Evolutionary conservation across 2,888 invertebrate species (phyloP), one percentile per base, ranked within the genome.

Genomic region (Formica aserva): DNA sequence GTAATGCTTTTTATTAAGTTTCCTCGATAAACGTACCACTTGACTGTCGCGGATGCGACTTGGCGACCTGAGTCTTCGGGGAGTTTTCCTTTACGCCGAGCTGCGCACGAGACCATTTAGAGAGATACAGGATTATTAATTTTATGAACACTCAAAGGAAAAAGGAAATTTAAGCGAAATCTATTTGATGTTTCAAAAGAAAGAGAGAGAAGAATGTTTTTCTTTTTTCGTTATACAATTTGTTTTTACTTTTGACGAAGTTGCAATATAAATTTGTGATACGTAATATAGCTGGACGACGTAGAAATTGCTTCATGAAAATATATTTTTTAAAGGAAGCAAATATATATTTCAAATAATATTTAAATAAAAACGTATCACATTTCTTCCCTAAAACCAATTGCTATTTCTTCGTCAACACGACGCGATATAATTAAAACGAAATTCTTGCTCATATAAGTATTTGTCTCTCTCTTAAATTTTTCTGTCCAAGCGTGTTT

Each of bases 371-470:
- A 38, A 78, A 3, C n/a, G n/a, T 8, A 8, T 48, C 26, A 22
- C 8, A 45, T 35, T 80, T 75, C 60, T 29, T 52, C 0, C n/a
- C 41, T 26, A 15, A 13, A 35, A 45, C 9, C 35, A 55, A 63
- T 41, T 60, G 52, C 52, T 11, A 52, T 55, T 6, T 22, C 41
- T 38, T 22, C 66, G 45, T 52, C 65, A 0, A 81, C 71, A 83
- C 71, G 66, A 57, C 45, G 74, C 26, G 76, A 83, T 85, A 86
- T 88, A 91, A 91, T 91, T 91, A 90, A 91, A 91, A 89, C 87
- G 87, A 89, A 91, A 91, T 91, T 91, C 75, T 41, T 55, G 55
- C 13, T 8, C 22, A 86, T 86, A 80, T 45, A 85, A 82, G 67
- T 52, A 52, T 26, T 63, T 45, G 76, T 82, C 62, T 82, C 77